Evolutionary conservation across 1,140 invertebrate genomes (phyloP).

Genomic region (Platorchestia sp.): DNA sequence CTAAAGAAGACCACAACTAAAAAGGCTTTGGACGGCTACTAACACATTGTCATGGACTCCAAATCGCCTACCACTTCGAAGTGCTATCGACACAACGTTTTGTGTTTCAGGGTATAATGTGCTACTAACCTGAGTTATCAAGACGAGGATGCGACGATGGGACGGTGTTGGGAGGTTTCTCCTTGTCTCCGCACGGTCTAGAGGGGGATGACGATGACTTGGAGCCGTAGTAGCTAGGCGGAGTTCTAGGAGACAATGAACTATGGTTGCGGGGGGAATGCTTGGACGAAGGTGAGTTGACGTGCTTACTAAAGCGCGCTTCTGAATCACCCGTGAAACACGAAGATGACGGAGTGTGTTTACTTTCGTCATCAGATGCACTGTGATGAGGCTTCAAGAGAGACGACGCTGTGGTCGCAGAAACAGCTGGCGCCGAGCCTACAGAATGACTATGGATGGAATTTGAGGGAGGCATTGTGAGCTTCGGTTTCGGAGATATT

Average conservation of each 20-base stretch:
- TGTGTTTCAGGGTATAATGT: not conserved
- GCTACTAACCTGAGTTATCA: constrained; percentile 20
- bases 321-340: not conserved
- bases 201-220: not conserved
- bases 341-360: not conserved
- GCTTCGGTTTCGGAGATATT: constrained; percentile 7
- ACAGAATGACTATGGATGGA: constrained; percentile 3
- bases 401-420: not conserved
- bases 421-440: not conserved
- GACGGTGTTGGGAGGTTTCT: not conserved
- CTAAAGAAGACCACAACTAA: not conserved
- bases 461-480: not conserved
- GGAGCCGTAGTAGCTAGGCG: not conserved
- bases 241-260: constrained; percentile 14
- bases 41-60: not conserved
- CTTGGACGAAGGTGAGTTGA: not conserved
- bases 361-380: not conserved
- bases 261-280: not conserved
- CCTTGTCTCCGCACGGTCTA: not conserved
- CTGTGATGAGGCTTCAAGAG: not conserved
- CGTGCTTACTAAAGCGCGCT: not conserved
- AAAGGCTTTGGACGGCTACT: no score
- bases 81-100: not conserved
- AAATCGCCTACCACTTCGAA: not conserved
- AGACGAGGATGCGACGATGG: not conserved